Evolutionary conservation across 2,888 invertebrate genomes (phyloP).

Genomic region (Athrips mouffetella): DNA sequence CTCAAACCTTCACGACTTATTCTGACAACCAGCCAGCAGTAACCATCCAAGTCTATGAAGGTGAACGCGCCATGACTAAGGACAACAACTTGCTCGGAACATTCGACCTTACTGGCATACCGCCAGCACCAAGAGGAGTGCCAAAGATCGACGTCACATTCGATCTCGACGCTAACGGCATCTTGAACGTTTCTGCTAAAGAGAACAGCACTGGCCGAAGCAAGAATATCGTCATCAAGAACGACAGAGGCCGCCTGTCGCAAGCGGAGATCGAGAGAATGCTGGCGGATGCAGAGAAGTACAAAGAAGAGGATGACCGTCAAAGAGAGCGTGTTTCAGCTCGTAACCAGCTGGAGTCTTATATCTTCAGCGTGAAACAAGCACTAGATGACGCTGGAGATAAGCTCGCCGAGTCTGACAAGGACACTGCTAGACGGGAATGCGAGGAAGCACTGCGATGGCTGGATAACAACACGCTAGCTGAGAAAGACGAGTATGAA

Average conservation of each 20-base stretch:
- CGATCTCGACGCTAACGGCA: conserved; percentile 81
- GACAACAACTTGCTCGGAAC: conserved; percentile 80
- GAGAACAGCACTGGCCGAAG: conserved; percentile 76
- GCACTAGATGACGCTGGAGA: conserved; percentile 72
- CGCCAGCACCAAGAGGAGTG: conserved; percentile 79
- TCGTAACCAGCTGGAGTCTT: conserved; percentile 67
- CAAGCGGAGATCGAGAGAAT: conserved; percentile 87
- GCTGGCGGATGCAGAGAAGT: conserved; percentile 40
- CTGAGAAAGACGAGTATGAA: conserved; percentile 78
- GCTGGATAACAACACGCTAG: conserved; percentile 80
- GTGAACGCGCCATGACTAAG: conserved; percentile 83
- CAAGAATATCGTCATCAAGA: conserved; percentile 83
- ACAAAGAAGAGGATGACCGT: conserved; percentile 80
- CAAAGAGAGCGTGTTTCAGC: conserved; percentile 79
- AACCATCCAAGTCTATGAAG: conserved; percentile 81
- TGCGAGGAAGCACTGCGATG: conserved; percentile 79
- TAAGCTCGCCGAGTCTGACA: conserved; percentile 78
- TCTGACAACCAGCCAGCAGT: conserved; percentile 84
- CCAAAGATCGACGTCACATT: conserved; percentile 80
- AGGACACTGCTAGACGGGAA: conserved; percentile 47
- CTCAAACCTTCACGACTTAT: conserved; percentile 83
- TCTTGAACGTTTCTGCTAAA: conserved; percentile 84
- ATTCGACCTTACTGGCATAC: conserved; percentile 77
- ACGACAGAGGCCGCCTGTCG: conserved; percentile 77
- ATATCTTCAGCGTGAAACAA: conserved; percentile 79